Evolutionary conservation across 2,888 invertebrate species (phyloP), one percentile per base, ranked within the genome.

Genomic region (Bunonema sp.): DNA sequence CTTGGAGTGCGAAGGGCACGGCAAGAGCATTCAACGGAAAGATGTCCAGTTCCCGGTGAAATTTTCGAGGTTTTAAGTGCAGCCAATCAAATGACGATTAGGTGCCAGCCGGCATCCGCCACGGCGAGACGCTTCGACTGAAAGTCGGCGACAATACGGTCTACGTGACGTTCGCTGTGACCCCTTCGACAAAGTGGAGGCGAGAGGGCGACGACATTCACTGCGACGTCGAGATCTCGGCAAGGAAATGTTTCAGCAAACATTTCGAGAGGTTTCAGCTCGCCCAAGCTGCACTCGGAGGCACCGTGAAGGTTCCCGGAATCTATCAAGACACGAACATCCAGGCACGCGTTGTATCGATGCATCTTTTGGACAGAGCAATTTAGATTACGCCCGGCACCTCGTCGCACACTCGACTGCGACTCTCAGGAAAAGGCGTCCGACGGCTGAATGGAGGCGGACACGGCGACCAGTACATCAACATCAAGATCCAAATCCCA

Each of bases 121-220:
- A 93, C 70, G 91, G 91, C 0, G 91, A 97, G 72, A 89, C 89
- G 0, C 81, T 97, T 2, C 78, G 93, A 39, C 82, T 93, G 81
- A 77, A 82, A 2, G 81, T 91, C 1, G 88, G 87, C 10, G 79
- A 76, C n/a, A 48, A 50, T 23, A 50, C 50, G 23, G 44, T 66
- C 5, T 60, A 53, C 41, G 47, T 67, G 8, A 41, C 47, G 1
- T 52, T 67, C 46, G 50, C 57, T 26, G 66, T 66, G 28, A 50
- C 57, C 19, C 57, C 55, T 3, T 65, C 65, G 20, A 39, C 78
- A 49, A 84, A 85, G 69, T 97, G 93, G 73, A 77, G 78, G 44
- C 76, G 97, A 35, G 91, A 93, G 50, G 91, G 91, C 0, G 77
- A 87, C 3, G 93, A 97, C 70, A 80, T 97, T 1, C 87, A 97